Percentiles rank a stretch among this genome's conserved stretches.
Conservation (phyloP, 1,140 invertebrate species). For the Cyclina sinensis region DNA sequence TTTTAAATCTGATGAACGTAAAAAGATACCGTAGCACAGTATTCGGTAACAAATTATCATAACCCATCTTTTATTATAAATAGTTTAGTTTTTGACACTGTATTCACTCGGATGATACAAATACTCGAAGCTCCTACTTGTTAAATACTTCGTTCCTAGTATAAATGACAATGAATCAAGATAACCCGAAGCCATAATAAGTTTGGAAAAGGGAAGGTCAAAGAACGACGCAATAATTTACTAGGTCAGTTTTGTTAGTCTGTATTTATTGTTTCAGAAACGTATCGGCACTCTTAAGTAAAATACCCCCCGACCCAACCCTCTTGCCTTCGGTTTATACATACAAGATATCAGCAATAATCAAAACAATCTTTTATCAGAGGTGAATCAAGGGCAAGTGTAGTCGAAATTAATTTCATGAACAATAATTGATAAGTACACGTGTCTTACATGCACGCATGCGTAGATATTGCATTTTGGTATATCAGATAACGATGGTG, state of each 20-base stretch:
- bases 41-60: conserved; percentile 8
- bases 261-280: too few species aligned
- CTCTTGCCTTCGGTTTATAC: background rate
- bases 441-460: background rate
- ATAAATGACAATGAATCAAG: too few species aligned
- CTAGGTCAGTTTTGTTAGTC: too few species aligned
- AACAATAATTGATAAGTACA: conserved; percentile 30
- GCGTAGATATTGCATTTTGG: conserved; percentile 24
- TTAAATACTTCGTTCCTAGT: too few species aligned
- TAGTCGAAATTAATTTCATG: conserved; percentile 32
- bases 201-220: too few species aligned
- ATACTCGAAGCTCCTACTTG: too few species aligned
- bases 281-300: too few species aligned
- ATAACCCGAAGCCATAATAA: too few species aligned
- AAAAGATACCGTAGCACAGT: background rate
- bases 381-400: conserved; percentile 9
- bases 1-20: background rate
- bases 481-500: conserved; percentile 1
- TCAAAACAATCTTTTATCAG: conserved; percentile 6
- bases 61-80: background rate
- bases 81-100: conserved; percentile 12
- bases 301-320: too few species aligned
- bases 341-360: background rate
- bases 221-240: too few species aligned
- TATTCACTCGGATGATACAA: background rate